Base-by-base conservation (phyloP, 2,888 invertebrate genomes). In the Eugnorisma glareosa region DNA sequence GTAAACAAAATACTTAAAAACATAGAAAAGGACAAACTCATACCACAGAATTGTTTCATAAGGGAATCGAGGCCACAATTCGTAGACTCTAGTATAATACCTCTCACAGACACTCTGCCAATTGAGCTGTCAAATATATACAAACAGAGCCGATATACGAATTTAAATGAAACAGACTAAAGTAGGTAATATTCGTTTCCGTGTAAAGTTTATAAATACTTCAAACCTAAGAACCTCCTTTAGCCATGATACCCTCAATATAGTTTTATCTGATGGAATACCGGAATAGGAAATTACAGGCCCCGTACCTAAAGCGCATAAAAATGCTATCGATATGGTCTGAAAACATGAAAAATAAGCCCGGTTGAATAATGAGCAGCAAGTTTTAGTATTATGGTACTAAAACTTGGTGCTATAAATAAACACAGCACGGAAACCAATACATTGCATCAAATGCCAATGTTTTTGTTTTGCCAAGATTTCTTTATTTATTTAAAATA, bases 241-340 rank as follows among this genome's bases (percentile, higher is more conserved):
- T 66, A 81, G 11, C 82, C 18, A 73, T 70, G 67, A 71, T 85
- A 48, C 73, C 83, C 73, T 85, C 73, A 73, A 83, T 82, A 82
- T 59, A 69, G 51, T 71, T 77, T 85, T 77, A 83, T 83, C 83
- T 82, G 83, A 82, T 73, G 67, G 78, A 77, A 82, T 57, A 83
- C 73, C 48, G 43, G 77, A 82, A 81, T 82, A 73, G 83, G 73
- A 83, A 83, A 85, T 85, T 82, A 67, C 68, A 85, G 61, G 63
- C n/a, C 28, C 54, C 67, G n/a, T 57, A 64, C 37, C 37, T 61
- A 77, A 85, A 85, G 73, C 77, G 70, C 63, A 73, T 71, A 85
- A 77, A 85, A 83, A 76, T 85, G 59, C 72, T 82, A 70, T 82
- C 61, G 40, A 45, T 48, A 75, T 54, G 64, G 43, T 67, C 67